phyloP scores from a whole-genome alignment of 1,140 invertebrate genomes.

The Chironomus tepperi region DNA sequence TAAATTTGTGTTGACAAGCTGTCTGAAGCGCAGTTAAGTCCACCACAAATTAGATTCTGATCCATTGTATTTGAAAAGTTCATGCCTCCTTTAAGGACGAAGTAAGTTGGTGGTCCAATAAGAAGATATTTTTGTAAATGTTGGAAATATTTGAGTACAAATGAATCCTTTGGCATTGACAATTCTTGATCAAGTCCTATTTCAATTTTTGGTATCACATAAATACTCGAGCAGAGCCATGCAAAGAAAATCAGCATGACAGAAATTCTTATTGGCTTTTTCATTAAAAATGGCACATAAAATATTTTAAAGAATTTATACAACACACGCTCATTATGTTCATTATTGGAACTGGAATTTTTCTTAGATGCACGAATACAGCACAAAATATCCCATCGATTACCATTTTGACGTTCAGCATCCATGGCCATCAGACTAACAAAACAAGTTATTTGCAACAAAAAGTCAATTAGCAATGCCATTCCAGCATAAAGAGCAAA shows the following conservation, averaged over 20 bases:
- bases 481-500: slow-evolving; percentile 96
- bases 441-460: slow-evolving; percentile 96
- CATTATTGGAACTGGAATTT: slow-evolving; percentile 35
- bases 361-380: slow-evolving; percentile 64
- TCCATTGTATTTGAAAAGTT: slow-evolving; percentile 61
- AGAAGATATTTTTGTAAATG: slow-evolving; percentile 78
- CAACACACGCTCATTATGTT: slow-evolving; percentile 57
- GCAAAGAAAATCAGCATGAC: slow-evolving; percentile 82
- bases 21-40: slow-evolving; percentile 64
- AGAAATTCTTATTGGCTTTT: slow-evolving; percentile 58
- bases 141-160: slow-evolving; percentile 85
- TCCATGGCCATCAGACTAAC: slow-evolving; percentile 86
- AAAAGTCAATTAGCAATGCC: slow-evolving; percentile 89
- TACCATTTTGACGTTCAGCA: slow-evolving; percentile 69
- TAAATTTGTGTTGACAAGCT: slow-evolving; percentile 81
- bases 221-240: slow-evolving; percentile 81
- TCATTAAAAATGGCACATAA: slow-evolving; percentile 83
- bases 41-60: slow-evolving; percentile 84
- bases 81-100: slow-evolving; percentile 78
- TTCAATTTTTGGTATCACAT: slow-evolving; percentile 77
- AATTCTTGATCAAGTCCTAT: slow-evolving; percentile 94
- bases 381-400: slow-evolving; percentile 76
- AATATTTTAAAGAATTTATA: slow-evolving; percentile 77
- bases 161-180: slow-evolving; percentile 95
- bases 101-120: slow-evolving; percentile 94